Evolutionary conservation across 2,797 vertebrate species (phyloP).

Genomic region (Anisognathus igniventris): DNA sequence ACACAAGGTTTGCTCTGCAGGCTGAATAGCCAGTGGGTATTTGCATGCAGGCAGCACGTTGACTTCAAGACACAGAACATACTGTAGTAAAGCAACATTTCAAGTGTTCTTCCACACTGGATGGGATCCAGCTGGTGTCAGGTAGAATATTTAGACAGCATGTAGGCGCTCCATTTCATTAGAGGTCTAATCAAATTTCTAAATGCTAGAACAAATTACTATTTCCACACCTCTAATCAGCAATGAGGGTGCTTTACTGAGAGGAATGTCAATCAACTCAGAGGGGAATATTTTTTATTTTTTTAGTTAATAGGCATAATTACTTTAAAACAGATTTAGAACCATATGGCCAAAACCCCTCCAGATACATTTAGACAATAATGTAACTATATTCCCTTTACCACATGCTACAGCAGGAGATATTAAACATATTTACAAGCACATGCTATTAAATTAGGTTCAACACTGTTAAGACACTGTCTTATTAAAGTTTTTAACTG

Average conservation of each 20-base stretch:
- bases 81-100: not conserved
- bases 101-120: slow-evolving; percentile 5
- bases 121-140: slow-evolving; percentile 44
- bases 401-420: slow-evolving; percentile 30
- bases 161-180: slow-evolving; percentile 47
- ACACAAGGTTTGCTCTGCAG: not conserved
- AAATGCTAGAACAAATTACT: slow-evolving; percentile 56
- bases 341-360: slow-evolving; percentile 52
- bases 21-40: not conserved
- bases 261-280: slow-evolving; percentile 46
- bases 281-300: slow-evolving; percentile 29
- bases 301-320: slow-evolving; percentile 55
- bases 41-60: not conserved
- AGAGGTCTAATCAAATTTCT: slow-evolving; percentile 58
- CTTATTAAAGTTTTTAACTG: slow-evolving; percentile 36
- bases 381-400: slow-evolving; percentile 22
- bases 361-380: slow-evolving; percentile 47
- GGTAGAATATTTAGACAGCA: slow-evolving; percentile 61
- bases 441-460: slow-evolving; percentile 17
- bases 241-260: slow-evolving; percentile 5
- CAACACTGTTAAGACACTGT: not conserved
- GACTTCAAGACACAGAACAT: slow-evolving; percentile 24
- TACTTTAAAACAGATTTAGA: slow-evolving; percentile 60
- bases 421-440: slow-evolving; percentile 52
- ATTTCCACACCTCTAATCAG: slow-evolving; percentile 65